phyloP scores from a whole-genome alignment of 2,797 vertebrate genomes.

The Manis javanica region DNA sequence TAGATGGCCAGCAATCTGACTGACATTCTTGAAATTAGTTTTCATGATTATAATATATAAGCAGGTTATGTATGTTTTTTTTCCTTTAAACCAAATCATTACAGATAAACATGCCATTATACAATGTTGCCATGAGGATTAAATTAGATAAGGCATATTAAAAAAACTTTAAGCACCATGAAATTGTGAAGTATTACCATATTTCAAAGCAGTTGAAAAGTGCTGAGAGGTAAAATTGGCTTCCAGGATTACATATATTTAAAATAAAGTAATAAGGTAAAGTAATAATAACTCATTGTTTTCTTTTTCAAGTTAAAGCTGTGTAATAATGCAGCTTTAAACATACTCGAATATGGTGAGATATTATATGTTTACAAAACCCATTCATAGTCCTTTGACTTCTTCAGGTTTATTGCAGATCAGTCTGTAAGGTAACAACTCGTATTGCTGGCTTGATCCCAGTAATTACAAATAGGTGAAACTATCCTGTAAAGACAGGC shows the following conservation, averaged over 20 bases:
- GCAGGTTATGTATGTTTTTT: neutral
- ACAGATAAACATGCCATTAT: neutral
- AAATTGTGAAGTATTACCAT: neutral
- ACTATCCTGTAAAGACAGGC: neutral
- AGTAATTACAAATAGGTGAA: slow-evolving; percentile 27
- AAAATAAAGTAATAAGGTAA: neutral
- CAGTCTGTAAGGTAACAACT: neutral
- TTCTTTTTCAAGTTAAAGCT: neutral
- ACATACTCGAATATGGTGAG: neutral
- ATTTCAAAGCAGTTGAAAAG: slow-evolving; percentile 33
- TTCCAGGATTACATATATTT: neutral
- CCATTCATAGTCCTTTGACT: neutral
- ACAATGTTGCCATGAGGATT: neutral
- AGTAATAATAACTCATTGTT: neutral
- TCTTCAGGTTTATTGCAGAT: slow-evolving; percentile 12
- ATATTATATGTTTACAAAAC: slow-evolving; percentile 33
- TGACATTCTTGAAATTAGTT: neutral
- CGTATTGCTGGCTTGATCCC: neutral
- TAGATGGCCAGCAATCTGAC: neutral
- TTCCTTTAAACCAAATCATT: neutral
- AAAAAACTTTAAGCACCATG: neutral
- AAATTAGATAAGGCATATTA: neutral
- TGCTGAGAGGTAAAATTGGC: neutral
- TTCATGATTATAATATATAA: neutral
- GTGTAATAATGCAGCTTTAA: neutral